Conservation (phyloP, 1,140 invertebrate species). For the Cydia pomonella region DNA sequence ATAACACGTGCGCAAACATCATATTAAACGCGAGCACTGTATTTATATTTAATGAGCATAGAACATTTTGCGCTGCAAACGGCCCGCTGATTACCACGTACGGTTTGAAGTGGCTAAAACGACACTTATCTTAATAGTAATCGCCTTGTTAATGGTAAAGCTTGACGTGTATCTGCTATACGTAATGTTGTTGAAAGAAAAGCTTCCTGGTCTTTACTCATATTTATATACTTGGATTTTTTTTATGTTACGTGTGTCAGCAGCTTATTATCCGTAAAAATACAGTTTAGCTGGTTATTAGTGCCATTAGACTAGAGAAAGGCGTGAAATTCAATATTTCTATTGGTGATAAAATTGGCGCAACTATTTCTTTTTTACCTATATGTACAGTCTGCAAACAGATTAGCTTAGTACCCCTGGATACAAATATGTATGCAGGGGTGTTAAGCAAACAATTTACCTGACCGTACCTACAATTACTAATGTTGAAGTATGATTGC, state of each 20-base stretch:
- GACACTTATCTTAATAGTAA: conserved; percentile 33
- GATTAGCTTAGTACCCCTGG: no score
- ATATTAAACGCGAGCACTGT: conserved; percentile 16
- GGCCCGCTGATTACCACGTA: conserved; percentile 28
- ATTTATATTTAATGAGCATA: conserved; percentile 34
- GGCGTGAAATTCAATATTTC: no score
- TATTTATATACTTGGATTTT: neutral
- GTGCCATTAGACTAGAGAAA: no score
- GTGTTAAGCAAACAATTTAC: no score
- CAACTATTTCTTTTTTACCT: no score
- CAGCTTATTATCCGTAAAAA: no score
- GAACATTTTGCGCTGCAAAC: conserved; percentile 20
- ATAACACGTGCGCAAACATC: conserved; percentile 21
- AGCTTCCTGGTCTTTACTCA: conserved; percentile 12
- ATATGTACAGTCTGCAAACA: no score
- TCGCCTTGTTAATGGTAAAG: conserved; percentile 30
- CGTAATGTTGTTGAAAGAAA: conserved; percentile 25
- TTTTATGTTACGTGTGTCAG: neutral
- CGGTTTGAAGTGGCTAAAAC: conserved; percentile 27
- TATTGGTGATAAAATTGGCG: no score
- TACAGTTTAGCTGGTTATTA: no score
- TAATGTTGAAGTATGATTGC: no score
- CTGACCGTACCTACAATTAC: no score
- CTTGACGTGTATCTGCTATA: conserved; percentile 14
- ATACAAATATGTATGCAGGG: no score